Evolutionary conservation across 2,888 invertebrate species (phyloP).

Genomic region (Orchesella flavescens): DNA sequence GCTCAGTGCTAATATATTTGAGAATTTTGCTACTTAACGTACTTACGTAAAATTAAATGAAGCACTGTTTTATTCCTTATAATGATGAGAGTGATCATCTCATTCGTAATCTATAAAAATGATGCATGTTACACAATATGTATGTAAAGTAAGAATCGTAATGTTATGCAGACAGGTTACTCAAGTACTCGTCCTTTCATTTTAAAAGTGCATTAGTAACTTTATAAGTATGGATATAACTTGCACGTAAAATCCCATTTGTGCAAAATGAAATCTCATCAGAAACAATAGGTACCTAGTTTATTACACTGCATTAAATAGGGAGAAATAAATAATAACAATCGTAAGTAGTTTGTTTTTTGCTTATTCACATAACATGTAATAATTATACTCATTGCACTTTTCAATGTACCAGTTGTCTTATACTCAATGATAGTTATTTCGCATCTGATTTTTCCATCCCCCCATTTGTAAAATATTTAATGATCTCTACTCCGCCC

Average conservation of each 20-base stretch:
- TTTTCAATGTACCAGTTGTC: background rate
- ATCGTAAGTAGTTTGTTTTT: slow-evolving; percentile 4
- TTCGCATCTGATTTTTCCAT: slow-evolving; percentile 11
- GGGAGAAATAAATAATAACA: background rate
- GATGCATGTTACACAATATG: too few species aligned
- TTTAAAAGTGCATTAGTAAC: background rate
- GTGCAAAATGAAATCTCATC: background rate
- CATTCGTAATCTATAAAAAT: too few species aligned
- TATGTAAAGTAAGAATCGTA: background rate
- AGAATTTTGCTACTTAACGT: background rate
- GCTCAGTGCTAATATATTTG: too few species aligned
- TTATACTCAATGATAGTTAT: background rate
- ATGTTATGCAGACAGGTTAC: background rate
- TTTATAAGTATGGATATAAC: too few species aligned
- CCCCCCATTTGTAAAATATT: background rate
- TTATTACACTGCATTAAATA: background rate
- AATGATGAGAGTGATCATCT: background rate
- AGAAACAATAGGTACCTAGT: background rate
- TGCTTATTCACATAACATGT: background rate
- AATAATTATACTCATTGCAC: background rate
- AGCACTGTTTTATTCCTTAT: background rate
- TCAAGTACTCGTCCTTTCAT: background rate
- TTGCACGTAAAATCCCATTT: background rate
- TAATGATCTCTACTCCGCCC: slow-evolving; percentile 1
- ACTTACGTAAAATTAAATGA: background rate